Conservation (phyloP, 2,888 invertebrate genomes). For the Ichneumoninae sp. region DNA sequence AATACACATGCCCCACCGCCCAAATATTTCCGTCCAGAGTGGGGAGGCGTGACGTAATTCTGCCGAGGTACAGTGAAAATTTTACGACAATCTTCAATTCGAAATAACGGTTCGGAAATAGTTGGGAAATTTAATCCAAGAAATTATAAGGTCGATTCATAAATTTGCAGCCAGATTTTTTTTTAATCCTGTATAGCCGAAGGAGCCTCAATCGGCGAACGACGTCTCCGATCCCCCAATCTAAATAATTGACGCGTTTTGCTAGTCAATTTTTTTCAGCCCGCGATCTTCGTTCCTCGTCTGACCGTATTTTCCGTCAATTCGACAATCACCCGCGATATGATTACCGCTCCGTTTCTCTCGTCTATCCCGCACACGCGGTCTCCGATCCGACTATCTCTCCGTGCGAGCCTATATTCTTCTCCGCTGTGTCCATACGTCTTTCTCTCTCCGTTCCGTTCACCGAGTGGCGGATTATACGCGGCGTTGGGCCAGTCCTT, state of each 20-base stretch:
- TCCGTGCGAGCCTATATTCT: conserved; percentile 20
- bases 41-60: not conserved
- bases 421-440: conserved; percentile 41
- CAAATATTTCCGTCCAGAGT: not conserved
- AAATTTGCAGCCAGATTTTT: not conserved
- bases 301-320: not conserved
- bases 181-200: too few species aligned
- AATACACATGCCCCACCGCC: conserved; percentile 19
- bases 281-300: conserved; percentile 4
- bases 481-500: conserved; percentile 52
- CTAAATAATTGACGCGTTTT: not conserved
- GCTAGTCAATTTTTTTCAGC: conserved; percentile 4
- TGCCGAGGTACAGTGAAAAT: not conserved
- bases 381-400: conserved; percentile 34
- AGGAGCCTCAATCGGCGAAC: too few species aligned
- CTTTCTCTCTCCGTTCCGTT: conserved; percentile 28
- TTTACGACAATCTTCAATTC: not conserved
- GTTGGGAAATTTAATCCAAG: not conserved
- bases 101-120: not conserved
- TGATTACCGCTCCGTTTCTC: conserved; percentile 38
- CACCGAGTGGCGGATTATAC: conserved; percentile 16
- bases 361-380: conserved; percentile 49
- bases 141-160: not conserved
- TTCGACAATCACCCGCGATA: not conserved
- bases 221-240: too few species aligned